A percentile compares a stretch with the other conserved stretches of the same genome.
Conservation (phyloP, 2,888 invertebrate species). For the Rotaria macrura region DNA sequence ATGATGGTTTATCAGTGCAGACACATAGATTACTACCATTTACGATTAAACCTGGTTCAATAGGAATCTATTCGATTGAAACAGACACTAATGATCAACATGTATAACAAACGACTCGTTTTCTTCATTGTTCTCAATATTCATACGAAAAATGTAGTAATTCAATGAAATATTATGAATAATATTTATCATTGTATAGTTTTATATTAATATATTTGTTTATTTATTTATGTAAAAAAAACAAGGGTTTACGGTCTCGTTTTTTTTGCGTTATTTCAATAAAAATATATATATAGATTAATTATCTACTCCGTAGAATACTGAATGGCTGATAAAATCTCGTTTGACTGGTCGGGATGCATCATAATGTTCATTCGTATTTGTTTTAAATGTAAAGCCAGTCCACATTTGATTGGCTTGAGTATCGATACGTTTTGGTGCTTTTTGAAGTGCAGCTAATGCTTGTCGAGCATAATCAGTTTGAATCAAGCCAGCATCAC, state of each 20-base stretch:
- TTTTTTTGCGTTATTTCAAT: not conserved
- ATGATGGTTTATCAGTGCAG: not conserved
- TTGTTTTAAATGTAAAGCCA: not conserved
- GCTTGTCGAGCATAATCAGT: conserved; percentile 24
- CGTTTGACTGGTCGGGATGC: not conserved
- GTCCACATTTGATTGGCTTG: not conserved
- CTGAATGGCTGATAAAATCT: conserved; percentile 2
- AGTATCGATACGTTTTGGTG: not conserved
- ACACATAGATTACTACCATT: not conserved
- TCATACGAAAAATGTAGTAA: not conserved
- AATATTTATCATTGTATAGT: not conserved
- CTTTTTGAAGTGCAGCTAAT: not conserved
- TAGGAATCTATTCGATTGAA: not conserved
- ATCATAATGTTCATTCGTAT: not conserved
- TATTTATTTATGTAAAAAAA: not conserved
- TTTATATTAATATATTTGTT: not conserved
- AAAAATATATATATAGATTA: not conserved
- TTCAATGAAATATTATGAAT: not conserved
- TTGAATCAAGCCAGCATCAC: conserved; percentile 3
- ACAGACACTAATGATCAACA: not conserved
- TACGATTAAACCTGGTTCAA: not conserved
- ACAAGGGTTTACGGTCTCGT: not conserved
- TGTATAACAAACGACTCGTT: not conserved
- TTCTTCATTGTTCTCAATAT: not conserved
- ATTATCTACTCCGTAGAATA: not conserved